Evolutionary conservation across 2,113 vertebrate genomes (phyloP), one percentile per base, ranked within the genome.

Genomic region (Leptosomus discolor): DNA sequence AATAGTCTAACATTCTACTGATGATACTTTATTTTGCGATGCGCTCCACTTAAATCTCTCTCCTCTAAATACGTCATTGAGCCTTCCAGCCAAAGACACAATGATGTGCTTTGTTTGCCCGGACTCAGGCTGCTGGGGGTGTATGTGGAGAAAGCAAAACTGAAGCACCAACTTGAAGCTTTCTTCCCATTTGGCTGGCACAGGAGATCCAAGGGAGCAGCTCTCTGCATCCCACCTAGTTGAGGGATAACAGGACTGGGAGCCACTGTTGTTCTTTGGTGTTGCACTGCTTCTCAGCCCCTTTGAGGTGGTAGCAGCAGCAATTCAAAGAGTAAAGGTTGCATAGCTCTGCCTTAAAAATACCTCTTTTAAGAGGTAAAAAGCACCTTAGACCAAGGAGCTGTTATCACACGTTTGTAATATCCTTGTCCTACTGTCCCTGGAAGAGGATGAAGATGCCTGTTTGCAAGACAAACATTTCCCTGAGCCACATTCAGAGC

Each of bases 341-440:
- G 19, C 54, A 11, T 8, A 57, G n/a, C n/a, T 89, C 57, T 61
- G 50, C 8, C 9, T 56, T 20, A 9, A 22, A 54, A 37, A 8
- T 36, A 8, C 20, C 16, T 3, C 21, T 14, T 14, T 23, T 17
- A n/a, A 23, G 41, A 34, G 46, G 22, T 16, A 51, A 34, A 39
- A 77, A 36, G 30, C 45, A 53, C 10, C 26, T 60, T 34, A 9
- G 4, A 1, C 1, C 1, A 20, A 43, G 71, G 63, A 57, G 32
- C 53, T 80, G 45, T 19, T 84, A 5, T 2, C 41, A 21, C 26
- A 63, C 5, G 0, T 54, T n/a, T 41, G 12, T 2, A 29, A 19
- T 2, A 5, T 37, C 37, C 0, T 2, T 17, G 1, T 32, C 17
- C 58, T 29, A 32, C 29, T 39, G 3, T 45, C 43, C 43, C 56